Percentiles rank a stretch among this genome's conserved stretches.
Evolutionary conservation across 1,140 invertebrate genomes (phyloP).

Genomic region (Drosophila sproati): DNA sequence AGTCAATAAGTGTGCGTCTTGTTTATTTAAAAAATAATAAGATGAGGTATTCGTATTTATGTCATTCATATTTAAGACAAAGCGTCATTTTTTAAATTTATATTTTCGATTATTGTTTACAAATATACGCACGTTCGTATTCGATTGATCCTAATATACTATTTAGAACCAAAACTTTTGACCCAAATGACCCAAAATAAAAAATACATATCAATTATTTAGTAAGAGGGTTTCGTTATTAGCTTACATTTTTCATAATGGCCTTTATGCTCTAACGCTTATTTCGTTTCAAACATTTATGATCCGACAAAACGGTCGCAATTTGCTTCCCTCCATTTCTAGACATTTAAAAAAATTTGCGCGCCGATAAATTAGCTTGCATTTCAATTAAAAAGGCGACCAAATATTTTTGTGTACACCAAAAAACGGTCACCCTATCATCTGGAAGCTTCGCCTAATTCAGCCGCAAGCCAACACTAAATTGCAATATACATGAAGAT

Average conservation of each 20-base stretch:
- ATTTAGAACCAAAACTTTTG: slow-evolving; percentile 14
- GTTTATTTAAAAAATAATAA: slow-evolving; percentile 21
- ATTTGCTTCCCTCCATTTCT: not conserved
- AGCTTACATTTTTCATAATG: slow-evolving; percentile 2
- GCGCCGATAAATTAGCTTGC: slow-evolving; percentile 9
- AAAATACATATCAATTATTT: slow-evolving; percentile 16
- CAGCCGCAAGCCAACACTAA: slow-evolving; percentile 38
- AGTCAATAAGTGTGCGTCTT: slow-evolving; percentile 28
- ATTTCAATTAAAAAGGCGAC: not conserved
- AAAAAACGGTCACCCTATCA: slow-evolving; percentile 20
- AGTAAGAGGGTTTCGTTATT: slow-evolving; percentile 25
- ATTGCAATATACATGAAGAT: slow-evolving; percentile 41
- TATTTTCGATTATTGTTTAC: slow-evolving; percentile 45
- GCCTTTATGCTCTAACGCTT: not conserved
- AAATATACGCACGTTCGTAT: slow-evolving; percentile 29
- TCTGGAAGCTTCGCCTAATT: slow-evolving; percentile 31
- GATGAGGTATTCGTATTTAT: slow-evolving; percentile 24
- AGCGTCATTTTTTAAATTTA: slow-evolving; percentile 39
- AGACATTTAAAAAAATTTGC: not conserved
- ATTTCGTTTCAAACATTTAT: not conserved
- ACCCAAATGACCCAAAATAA: slow-evolving; percentile 21
- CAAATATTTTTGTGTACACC: not conserved
- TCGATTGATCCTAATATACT: slow-evolving; percentile 21
- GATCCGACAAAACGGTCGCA: not conserved
- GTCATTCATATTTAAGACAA: slow-evolving; percentile 36